Evolutionary conservation across 2,113 vertebrate species (phyloP), one percentile per base, ranked within the genome.

Genomic region (Phalacrocorax brasilianus): DNA sequence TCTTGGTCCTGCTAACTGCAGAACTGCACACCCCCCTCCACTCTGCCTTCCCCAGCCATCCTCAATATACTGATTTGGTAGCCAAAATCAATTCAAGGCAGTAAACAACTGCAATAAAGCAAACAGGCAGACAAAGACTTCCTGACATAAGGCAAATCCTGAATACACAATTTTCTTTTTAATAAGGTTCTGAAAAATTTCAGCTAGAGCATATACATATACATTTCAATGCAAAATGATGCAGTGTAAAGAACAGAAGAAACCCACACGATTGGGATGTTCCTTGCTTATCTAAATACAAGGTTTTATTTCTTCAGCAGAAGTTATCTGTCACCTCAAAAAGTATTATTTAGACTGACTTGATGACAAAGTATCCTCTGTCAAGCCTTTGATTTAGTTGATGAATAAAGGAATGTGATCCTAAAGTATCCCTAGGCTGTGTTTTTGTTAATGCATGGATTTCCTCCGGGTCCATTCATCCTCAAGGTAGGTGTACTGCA

Each of bases 41-140:
- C 72, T 26, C 86, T 53, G 82, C 72, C 88, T 89, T 73, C 73
- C 59, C 58, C 50, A 94, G 83, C 95, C 92, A 83, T 87, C 94
- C 93, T 94, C 97, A 91, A 83, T 89, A 86, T 66, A 96, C 95
- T 70, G 92, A 97, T 86, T 91, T 86, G 71, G 92, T 93, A 97
- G 94, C 93, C 97, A 97, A 98, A 97, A 98, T 98, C 97, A 42
- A 98, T 98, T 94, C 77, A 74, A 95, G 96, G 97, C 95, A 88
- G 80, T 71, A 94, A 98, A 97, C 87, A 92, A 97, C 94, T 61
- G 92, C 95, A 97, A 89, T 90, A 97, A 96, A 96, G 96, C 93
- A 65, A 92, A 71, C 61, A 61, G 85, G 92, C 95, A 97, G 97
- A 98, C 98, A 98, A 98, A 98, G 97, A 87, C 97, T 95, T 96